Conservation (phyloP, 2,888 invertebrate genomes). For the Erynnis tages region DNA sequence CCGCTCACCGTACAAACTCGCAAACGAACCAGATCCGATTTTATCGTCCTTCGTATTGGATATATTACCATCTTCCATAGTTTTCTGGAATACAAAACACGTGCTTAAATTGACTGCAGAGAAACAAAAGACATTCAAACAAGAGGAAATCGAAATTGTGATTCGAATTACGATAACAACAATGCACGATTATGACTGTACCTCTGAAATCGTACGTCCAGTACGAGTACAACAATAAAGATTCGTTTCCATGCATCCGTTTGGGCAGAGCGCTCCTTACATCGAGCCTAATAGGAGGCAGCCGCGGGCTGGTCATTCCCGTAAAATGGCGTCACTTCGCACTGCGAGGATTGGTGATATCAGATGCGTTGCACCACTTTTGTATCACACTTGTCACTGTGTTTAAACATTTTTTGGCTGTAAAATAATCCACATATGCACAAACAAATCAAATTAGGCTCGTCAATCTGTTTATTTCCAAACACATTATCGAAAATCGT, state of each 20-base stretch:
- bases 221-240: conserved; percentile 75
- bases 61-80: conserved; percentile 81
- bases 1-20: conserved; percentile 62
- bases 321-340: conserved; percentile 82
- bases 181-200: conserved; percentile 51
- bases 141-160: conserved; percentile 64
- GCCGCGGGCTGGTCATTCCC: conserved; percentile 82
- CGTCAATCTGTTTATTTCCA: conserved; percentile 73
- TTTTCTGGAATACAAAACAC: conserved; percentile 75
- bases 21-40: conserved; percentile 56
- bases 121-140: conserved; percentile 78
- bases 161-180: conserved; percentile 61
- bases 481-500: conserved; percentile 71
- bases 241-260: conserved; percentile 78
- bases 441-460: conserved; percentile 53
- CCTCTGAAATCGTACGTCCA: conserved; percentile 80
- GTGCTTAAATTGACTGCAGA: conserved; percentile 61
- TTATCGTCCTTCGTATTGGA: conserved; percentile 70
- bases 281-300: conserved; percentile 76
- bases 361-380: conserved; percentile 59
- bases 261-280: conserved; percentile 71
- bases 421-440: conserved; percentile 47
- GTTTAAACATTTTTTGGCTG: conserved; percentile 58
- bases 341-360: conserved; percentile 75
- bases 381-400: conserved; percentile 52